Base-by-base conservation (phyloP, 1,140 invertebrate genomes). In the Microplitis demolitor region DNA sequence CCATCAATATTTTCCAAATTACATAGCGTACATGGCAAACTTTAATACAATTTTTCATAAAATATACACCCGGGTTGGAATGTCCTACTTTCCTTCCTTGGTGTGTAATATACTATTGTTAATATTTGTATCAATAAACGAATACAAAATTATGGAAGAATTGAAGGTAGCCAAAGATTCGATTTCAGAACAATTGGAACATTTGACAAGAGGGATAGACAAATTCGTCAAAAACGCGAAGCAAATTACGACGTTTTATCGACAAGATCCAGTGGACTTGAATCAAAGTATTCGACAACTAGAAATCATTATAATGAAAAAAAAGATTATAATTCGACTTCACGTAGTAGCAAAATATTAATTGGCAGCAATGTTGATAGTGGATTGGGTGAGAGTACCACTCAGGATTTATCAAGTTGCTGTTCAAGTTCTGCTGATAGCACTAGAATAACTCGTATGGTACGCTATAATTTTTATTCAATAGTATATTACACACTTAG, bases 361-460 rank as follows among this genome's bases (percentile, higher is more conserved):
- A 80, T 86, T 80, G 82, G 81, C 72, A 85, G 78, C 83, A 84
- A 85, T 75, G 80, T 80, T 72, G 85, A 87, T 81, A 87, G 85
- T 72, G 86, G 86, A 75, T 80, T 87, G 67, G 86, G 85, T 64
- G 86, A 87, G 78, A 87, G 85, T 76, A 87, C 85, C 68, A 83
- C 85, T n/a, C 86, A 87, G 77, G 85, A 87, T 77, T 87, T 87
- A 79, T 87, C 86, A 76, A 87, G 85, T 76, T 87, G 85, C 78
- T 87, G 85, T 77, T 87, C 86, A 72, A 87, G 86, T 74, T 87
- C 85, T 69, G 85, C 84, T 74, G 85, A 87, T 80, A 87, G 85
- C 78, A 82, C 83, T 74, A 70, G 64, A 31, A 84, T 85, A 64
- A 84, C 82, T 63, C 61, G 69, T 68, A 71, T 80, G 81, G 83